Conservation (phyloP, 2,113 vertebrate species). For the Junco hyemalis region DNA sequence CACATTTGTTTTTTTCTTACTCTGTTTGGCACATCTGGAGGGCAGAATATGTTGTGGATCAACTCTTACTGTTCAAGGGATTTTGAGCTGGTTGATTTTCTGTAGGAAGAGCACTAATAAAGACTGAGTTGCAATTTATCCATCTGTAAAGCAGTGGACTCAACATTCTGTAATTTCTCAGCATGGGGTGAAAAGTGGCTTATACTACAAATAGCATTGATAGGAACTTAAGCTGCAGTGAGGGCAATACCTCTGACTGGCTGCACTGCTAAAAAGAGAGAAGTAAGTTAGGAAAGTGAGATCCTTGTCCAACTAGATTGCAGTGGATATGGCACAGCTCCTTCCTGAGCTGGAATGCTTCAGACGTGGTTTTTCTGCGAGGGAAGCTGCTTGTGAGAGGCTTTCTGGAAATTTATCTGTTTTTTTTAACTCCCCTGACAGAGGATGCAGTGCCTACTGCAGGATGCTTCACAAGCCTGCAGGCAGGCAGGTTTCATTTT, state of each 20-base stretch:
- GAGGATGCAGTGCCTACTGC: neutral
- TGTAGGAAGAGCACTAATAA: neutral
- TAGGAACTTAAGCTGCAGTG: neutral
- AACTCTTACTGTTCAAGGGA: neutral
- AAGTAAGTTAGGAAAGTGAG: neutral
- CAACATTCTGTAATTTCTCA: neutral
- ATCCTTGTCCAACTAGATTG: neutral
- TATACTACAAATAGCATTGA: neutral
- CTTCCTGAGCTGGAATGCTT: neutral
- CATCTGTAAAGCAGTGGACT: neutral
- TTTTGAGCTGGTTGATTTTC: neutral
- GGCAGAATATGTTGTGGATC: neutral
- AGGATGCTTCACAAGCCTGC: neutral
- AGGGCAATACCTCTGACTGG: neutral
- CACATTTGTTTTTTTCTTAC: neutral
- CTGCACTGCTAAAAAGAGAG: neutral
- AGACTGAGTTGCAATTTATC: neutral
- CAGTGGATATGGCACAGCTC: neutral
- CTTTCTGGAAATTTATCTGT: neutral
- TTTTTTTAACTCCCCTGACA: neutral
- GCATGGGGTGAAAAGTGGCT: neutral
- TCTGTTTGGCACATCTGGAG: neutral
- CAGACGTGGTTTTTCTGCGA: fast-evolving
- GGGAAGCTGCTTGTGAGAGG: neutral
- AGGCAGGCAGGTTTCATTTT: neutral